phyloP scores from a whole-genome alignment of 2,113 vertebrate species.

The Phylloscopus trochilus region DNA sequence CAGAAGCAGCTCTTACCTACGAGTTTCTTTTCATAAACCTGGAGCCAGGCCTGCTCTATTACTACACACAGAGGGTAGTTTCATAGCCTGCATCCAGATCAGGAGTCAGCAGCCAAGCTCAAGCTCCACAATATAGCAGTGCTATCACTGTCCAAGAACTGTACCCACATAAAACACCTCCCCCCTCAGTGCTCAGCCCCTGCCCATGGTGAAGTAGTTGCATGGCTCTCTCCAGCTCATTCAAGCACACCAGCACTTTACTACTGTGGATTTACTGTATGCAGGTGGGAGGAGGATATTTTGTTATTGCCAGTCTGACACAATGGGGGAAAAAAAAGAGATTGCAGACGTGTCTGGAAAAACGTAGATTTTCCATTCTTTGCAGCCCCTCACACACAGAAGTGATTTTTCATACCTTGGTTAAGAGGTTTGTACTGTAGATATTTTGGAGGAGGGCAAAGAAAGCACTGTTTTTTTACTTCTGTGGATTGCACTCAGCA shows the following conservation, averaged over 20 bases:
- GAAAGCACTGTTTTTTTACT: constrained; percentile 56
- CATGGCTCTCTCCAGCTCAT: constrained; percentile 48
- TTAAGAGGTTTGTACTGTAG: constrained; percentile 54
- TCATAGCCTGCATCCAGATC: not conserved
- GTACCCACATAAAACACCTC: not conserved
- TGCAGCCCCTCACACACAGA: constrained; percentile 47
- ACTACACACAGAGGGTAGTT: not conserved
- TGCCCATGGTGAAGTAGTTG: not conserved
- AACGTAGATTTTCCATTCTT: constrained; percentile 38
- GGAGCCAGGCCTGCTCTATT: constrained; percentile 2
- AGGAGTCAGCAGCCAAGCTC: constrained; percentile 30
- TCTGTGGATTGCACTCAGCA: constrained; percentile 65
- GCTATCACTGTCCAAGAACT: not conserved
- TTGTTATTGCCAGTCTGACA: constrained; percentile 38
- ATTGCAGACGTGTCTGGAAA: not conserved
- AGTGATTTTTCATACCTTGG: constrained; percentile 37
- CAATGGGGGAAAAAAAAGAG: not conserved
- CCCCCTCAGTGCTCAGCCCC: constrained; percentile 17
- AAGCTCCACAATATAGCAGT: constrained; percentile 9
- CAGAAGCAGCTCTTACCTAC: constrained; percentile 20
- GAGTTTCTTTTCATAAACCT: constrained; percentile 1
- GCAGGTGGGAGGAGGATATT: constrained; percentile 32
- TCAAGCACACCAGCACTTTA: constrained; percentile 67
- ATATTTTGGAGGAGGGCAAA: constrained; percentile 39
- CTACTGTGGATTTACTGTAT: constrained; percentile 59